Conservation (phyloP, 2,113 vertebrate species). For the Lepisosteus oculatus region DNA sequence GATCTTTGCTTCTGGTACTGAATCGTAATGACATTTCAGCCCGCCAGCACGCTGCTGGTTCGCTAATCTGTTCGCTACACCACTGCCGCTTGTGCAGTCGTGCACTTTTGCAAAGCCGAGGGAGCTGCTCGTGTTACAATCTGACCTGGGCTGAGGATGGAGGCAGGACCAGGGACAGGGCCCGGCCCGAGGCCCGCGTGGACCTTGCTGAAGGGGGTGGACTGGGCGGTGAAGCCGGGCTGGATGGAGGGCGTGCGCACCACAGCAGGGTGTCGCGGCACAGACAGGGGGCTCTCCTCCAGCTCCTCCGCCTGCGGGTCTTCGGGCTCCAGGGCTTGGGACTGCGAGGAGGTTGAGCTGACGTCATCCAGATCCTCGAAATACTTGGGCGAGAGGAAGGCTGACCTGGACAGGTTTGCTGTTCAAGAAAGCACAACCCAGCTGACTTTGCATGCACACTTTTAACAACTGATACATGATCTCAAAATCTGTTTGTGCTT, state of each 20-base stretch:
- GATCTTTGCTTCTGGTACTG: no score
- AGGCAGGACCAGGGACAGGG: conserved; percentile 47
- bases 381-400: conserved; percentile 87
- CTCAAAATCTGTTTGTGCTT: no score
- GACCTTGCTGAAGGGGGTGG: conserved; percentile 68
- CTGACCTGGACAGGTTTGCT: conserved; percentile 89
- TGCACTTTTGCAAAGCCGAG: no score
- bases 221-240: conserved; percentile 70
- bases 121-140: not conserved
- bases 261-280: conserved; percentile 75
- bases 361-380: conserved; percentile 89
- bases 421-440: conserved; percentile 13
- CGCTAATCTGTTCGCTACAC: no score
- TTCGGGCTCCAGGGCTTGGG: conserved; percentile 77
- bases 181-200: conserved; percentile 25
- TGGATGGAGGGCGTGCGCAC: conserved; percentile 83
- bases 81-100: no score
- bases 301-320: conserved; percentile 56
- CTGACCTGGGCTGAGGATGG: conserved; percentile 56
- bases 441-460: no score
- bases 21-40: no score
- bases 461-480: no score
- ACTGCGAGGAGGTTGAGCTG: conserved; percentile 85
- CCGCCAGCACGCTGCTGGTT: no score
- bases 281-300: conserved; percentile 39